phyloP scores from a whole-genome alignment of 2,797 vertebrate genomes.

The Otus scops region DNA sequence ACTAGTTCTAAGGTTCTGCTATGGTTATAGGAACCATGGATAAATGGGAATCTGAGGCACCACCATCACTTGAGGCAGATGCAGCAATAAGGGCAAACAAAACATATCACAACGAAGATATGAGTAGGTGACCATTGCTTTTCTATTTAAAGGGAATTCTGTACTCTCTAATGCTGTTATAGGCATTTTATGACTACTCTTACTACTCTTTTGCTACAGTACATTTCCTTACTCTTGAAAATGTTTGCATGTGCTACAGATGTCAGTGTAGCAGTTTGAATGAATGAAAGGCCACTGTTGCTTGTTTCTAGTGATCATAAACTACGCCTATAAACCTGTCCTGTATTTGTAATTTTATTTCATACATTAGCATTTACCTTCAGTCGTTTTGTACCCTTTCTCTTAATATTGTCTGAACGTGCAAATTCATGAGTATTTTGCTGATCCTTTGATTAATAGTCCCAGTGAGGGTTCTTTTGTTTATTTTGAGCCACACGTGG shows the following conservation, averaged over 20 bases:
- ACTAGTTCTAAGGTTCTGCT: not conserved
- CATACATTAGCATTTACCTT: not conserved
- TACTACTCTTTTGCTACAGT: not conserved
- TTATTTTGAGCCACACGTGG: not conserved
- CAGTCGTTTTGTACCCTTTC: not conserved
- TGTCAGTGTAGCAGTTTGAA: not conserved
- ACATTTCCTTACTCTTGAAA: not conserved
- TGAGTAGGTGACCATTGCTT: not conserved
- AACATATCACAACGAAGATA: not conserved
- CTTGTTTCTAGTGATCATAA: not conserved
- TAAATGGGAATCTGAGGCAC: not conserved
- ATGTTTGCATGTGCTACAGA: not conserved
- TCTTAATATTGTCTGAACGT: not conserved
- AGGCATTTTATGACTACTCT: not conserved
- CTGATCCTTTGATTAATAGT: not conserved
- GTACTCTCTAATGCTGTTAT: not conserved
- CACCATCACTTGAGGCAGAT: not conserved
- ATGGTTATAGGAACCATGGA: conserved; percentile 49
- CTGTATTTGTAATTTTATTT: not conserved
- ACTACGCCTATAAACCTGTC: not conserved
- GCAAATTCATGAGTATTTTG: not conserved
- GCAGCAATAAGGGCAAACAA: not conserved
- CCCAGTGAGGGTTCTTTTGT: not conserved
- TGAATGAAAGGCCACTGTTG: not conserved
- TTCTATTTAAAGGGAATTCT: not conserved